A percentile compares a stretch with the other conserved stretches of the same genome.
Conservation (phyloP, 2,888 invertebrate genomes). For the Seira sanloemensis region DNA sequence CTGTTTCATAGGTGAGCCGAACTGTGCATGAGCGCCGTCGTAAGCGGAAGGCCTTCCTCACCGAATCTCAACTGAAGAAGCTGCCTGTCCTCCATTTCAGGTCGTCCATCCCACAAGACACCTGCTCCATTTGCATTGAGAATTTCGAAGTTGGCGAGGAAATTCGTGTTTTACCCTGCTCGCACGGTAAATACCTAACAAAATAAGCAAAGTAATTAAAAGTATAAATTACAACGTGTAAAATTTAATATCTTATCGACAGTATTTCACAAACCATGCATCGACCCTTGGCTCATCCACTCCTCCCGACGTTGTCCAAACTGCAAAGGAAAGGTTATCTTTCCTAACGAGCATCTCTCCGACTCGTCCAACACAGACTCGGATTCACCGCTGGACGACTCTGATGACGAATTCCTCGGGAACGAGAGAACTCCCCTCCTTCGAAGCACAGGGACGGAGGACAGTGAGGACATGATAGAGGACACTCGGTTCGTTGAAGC, state of each 20-base stretch:
- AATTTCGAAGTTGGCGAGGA: slow-evolving; percentile 63
- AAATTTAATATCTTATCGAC: slow-evolving; percentile 3
- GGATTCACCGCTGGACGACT: slow-evolving; percentile 51
- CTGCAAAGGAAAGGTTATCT: slow-evolving; percentile 78
- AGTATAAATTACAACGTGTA: neutral
- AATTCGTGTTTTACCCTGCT: slow-evolving; percentile 67
- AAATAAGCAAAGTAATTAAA: too few species aligned
- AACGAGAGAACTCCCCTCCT: slow-evolving; percentile 64
- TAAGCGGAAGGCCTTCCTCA: slow-evolving; percentile 81
- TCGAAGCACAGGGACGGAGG: slow-evolving; percentile 9
- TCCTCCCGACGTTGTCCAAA: slow-evolving; percentile 67
- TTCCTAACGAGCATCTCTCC: slow-evolving; percentile 82
- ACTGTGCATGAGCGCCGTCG: slow-evolving; percentile 76
- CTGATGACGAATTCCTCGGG: slow-evolving; percentile 41
- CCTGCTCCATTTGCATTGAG: slow-evolving; percentile 69
- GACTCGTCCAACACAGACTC: slow-evolving; percentile 75
- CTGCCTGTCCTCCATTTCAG: slow-evolving; percentile 66
- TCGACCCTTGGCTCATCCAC: slow-evolving; percentile 68
- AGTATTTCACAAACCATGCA: slow-evolving; percentile 68
- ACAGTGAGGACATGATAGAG: slow-evolving; percentile 43
- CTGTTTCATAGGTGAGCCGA: slow-evolving; percentile 47
- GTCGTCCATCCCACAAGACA: slow-evolving; percentile 65
- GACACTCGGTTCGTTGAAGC: slow-evolving; percentile 58
- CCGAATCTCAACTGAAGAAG: slow-evolving; percentile 64
- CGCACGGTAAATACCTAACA: slow-evolving; percentile 56